These are phyloP conservation scores for Thera britannica DNA, from an alignment of 2,888 invertebrate species.

Conservation along the genomic window DNA sequence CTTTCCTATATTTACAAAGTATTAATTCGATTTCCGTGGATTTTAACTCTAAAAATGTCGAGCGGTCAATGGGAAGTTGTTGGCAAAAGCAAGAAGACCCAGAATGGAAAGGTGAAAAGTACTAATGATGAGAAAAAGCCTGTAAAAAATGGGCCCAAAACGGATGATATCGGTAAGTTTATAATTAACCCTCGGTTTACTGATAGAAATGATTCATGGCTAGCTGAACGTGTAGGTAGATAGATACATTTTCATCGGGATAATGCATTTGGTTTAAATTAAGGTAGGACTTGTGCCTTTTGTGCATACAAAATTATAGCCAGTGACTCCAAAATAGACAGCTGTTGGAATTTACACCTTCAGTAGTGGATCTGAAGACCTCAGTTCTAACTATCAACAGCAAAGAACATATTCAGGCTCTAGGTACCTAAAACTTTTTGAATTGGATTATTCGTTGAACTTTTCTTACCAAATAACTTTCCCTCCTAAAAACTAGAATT, in stretches of 20 bases:
- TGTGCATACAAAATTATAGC: neutral
- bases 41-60: slow-evolving; percentile 66
- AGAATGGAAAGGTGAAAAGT: slow-evolving; percentile 79
- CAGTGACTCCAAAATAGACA: neutral
- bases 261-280: neutral
- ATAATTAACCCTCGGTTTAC: slow-evolving; percentile 20
- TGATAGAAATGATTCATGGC: neutral
- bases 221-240: neutral
- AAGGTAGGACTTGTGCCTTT: neutral
- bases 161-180: slow-evolving; percentile 89
- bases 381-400: neutral
- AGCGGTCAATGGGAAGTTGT: slow-evolving; percentile 89
- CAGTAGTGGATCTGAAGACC: neutral
- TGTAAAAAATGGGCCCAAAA: slow-evolving; percentile 87
- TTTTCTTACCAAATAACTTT: neutral
- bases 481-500: neutral
- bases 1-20: slow-evolving; percentile 72
- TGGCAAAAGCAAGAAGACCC: slow-evolving; percentile 86
- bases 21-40: slow-evolving; percentile 49
- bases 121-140: slow-evolving; percentile 87
- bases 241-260: neutral
- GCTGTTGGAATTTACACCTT: slow-evolving; percentile 2
- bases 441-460: too few relatives aligned
- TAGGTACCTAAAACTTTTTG: neutral
- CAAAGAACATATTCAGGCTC: neutral